Percentiles rank a stretch among this genome's conserved stretches.
These are phyloP conservation scores for Melanogrammus aeglefinus DNA, from an alignment of 2,797 vertebrate species.

Conservation along the genomic window DNA sequence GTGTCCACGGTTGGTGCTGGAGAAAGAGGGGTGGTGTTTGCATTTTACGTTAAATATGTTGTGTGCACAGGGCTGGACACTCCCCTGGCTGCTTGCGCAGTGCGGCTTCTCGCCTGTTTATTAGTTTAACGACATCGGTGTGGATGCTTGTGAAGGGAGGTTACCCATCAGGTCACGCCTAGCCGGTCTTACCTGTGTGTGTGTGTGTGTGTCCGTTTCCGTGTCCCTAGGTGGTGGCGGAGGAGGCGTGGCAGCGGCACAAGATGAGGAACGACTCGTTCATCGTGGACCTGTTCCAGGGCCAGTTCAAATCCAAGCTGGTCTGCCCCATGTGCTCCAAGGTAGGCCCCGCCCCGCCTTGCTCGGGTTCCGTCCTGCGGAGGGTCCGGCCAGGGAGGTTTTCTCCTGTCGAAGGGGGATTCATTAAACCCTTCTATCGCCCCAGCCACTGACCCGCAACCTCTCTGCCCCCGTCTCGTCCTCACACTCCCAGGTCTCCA, in stretches of 20 bases:
- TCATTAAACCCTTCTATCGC: no score
- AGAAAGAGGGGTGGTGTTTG: no score
- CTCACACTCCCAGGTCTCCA: no score
- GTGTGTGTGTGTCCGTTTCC: conserved; percentile 15
- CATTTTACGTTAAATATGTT: not conserved
- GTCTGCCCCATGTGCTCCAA: conserved; percentile 96
- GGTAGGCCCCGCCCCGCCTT: conserved; percentile 64
- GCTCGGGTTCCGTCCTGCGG: no score
- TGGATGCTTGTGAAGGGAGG: not conserved
- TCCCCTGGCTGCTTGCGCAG: not conserved
- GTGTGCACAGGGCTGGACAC: no score
- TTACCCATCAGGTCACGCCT: not conserved
- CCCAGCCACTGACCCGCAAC: no score
- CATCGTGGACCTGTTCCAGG: conserved; percentile 97
- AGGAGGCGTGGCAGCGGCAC: conserved; percentile 97
- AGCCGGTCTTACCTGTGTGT: not conserved
- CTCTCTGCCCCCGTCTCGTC: no score
- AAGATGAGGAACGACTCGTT: conserved; percentile 99
- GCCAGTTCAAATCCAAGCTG: conserved; percentile 98
- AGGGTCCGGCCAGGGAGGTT: no score
- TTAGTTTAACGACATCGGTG: no score
- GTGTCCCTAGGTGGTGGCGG: conserved; percentile 86
- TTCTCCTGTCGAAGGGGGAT: no score
- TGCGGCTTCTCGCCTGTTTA: no score
- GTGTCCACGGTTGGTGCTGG: not conserved